Evolutionary conservation across 2,113 vertebrate genomes (phyloP).

Genomic region (Sminthopsis crassicaudata): DNA sequence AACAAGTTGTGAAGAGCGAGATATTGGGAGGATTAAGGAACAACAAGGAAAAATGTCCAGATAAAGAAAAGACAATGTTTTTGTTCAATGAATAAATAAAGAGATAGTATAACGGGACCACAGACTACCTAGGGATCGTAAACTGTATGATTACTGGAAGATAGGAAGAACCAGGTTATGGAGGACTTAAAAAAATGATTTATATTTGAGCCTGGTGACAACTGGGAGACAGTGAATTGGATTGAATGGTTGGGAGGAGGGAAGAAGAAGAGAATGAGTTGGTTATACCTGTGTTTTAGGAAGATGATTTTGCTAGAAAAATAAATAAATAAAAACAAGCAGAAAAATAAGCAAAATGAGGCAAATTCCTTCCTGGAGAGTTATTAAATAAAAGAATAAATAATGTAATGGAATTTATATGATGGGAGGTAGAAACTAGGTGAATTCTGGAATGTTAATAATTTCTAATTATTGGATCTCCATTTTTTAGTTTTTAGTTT

Average conservation of each 20-base stretch:
- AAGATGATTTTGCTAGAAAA: neutral
- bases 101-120: neutral
- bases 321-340: neutral
- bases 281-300: neutral
- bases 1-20: neutral
- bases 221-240: neutral
- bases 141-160: neutral
- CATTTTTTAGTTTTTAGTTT: constrained; percentile 37
- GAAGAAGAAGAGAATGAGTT: neutral
- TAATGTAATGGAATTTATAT: constrained; percentile 69
- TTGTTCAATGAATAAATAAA: neutral
- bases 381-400: constrained; percentile 60
- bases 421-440: constrained; percentile 36
- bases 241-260: neutral
- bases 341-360: constrained; percentile 51
- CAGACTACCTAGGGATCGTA: neutral
- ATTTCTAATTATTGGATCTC: constrained; percentile 10
- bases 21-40: neutral
- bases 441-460: constrained; percentile 13
- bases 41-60: neutral
- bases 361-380: constrained; percentile 50
- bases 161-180: neutral
- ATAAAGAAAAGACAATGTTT: neutral
- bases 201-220: neutral
- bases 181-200: neutral